phyloP scores from a whole-genome alignment of 2,797 vertebrate genomes.

The Tympanoctomys barrerae region DNA sequence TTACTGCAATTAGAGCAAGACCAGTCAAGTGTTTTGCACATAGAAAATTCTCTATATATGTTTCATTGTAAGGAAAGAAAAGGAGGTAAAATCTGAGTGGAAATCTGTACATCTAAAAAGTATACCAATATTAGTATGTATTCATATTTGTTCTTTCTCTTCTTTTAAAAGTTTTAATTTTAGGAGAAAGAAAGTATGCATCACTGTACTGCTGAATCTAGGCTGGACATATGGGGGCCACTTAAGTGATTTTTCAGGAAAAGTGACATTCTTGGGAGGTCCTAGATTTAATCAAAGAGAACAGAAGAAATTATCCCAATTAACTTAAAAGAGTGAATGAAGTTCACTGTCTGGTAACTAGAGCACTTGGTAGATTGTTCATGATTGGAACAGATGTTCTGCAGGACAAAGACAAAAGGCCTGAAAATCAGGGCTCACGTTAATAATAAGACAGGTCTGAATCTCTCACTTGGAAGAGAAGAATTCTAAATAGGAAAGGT shows the following conservation, averaged over 20 bases:
- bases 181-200: not conserved
- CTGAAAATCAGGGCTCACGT: not conserved
- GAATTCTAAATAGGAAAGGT: not conserved
- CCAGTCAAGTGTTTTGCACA: not conserved
- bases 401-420: not conserved
- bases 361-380: not conserved
- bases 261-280: not conserved
- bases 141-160: not conserved
- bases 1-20: not conserved
- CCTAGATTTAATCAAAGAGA: not conserved
- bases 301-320: not conserved
- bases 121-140: not conserved
- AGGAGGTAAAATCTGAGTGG: not conserved
- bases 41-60: not conserved
- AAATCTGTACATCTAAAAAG: not conserved
- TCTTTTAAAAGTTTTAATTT: conserved; percentile 27
- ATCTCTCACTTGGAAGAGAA: not conserved
- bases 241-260: not conserved
- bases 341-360: too few relatives aligned
- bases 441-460: not conserved
- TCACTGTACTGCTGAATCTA: not conserved
- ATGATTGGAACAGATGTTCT: too few relatives aligned
- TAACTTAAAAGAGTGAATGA: not conserved
- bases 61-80: not conserved
- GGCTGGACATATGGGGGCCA: not conserved